Base-by-base conservation (phyloP, 2,113 vertebrate species). In the Upupa epops region DNA sequence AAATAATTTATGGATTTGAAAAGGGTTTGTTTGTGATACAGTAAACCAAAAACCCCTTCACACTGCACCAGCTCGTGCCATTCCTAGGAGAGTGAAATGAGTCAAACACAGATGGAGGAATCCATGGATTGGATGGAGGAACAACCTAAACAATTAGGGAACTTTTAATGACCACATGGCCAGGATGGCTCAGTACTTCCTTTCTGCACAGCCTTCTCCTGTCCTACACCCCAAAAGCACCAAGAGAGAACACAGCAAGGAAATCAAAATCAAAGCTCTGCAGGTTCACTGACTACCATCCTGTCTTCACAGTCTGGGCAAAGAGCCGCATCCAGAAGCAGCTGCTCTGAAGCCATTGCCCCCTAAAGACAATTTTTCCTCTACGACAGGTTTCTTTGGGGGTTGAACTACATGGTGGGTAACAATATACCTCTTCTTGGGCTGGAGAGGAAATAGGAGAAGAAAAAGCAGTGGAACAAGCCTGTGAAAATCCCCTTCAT, bases 281-380 rank as follows among this genome's bases (percentile, higher is more conserved):
- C 46, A 61, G 28, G 46, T 34, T 84, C 59, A 36, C 32, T 76
- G 74, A 72, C 32, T 56, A 59, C 51, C 46, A 26, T 9, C 15
- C 29, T 0, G 0, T 20, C 20, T 26, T 74, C 0, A 0, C 32
- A 55, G 61, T 8, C 31, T 61, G 42, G 32, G 68, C 61, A 84
- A 65, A 9, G 34, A 84, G 59, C 52, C 19, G 88, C 26, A 46
- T 9, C 17, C 51, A 73, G 25, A 63, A 61, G 52, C 31, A 32
- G n/a, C 6, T 3, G 2, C 64, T 73, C 29, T n/a, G 29, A 70
- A 70, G 13, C 31, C 1, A 0, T 13, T 18, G 29, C 52, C 22
- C 29, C 17, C 64, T 24, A 1, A 42, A 15, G 15, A 42, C 40
- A 3, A 8, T 48, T 63, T 54, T 89, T 5, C 58, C 24, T 11